Evolutionary conservation across 2,113 vertebrate genomes (phyloP), one percentile per base, ranked within the genome.

Genomic region (Nerophis ophidion): DNA sequence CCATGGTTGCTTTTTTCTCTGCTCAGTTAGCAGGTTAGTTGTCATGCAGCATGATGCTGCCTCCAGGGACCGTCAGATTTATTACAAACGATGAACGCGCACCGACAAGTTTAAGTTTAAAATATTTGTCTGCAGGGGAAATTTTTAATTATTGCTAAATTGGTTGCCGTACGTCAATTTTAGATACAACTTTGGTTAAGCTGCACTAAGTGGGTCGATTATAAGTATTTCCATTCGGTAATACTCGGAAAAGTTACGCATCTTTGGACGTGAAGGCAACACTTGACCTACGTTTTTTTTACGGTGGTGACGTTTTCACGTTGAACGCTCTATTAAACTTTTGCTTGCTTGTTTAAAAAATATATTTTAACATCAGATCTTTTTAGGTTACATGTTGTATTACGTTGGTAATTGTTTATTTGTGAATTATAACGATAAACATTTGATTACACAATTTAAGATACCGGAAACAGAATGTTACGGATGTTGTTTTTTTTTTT

Each of bases 1-100:
- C 82, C 88, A 90, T 91, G 53, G 0, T 65, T 74, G 12, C 57
- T 48, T 63, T 15, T 26, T 34, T 34, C 45, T 56, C 15, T 1
- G 16, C 9, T 8, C 36, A 51, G 15, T 5, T 5, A 6, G 34
- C 14, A 15, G 13, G 1, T 13, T 10, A 11, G 0, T 11, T 15
- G 34, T 9, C 45, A 26, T 58, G 16, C 58, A 66, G 46, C 42
- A 1, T 0, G 1, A 19, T 62, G 80, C 5, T 72, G 59, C 70
- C 6, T 81, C 76, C 5, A 70, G 0, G 65, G 4, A 4, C 49
- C 1, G 47, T 66, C 49, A 50, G 71, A 60, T 60, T 36, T 33
- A 8, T 48, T 19, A 2, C 26, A 11, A 8, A 44, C 11, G 40
- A 11, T 44, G 0, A 44, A 44, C 10, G 11, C 10, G 10, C 40